Conservation (phyloP, 2,888 invertebrate genomes). For the Dasypolia templi region DNA sequence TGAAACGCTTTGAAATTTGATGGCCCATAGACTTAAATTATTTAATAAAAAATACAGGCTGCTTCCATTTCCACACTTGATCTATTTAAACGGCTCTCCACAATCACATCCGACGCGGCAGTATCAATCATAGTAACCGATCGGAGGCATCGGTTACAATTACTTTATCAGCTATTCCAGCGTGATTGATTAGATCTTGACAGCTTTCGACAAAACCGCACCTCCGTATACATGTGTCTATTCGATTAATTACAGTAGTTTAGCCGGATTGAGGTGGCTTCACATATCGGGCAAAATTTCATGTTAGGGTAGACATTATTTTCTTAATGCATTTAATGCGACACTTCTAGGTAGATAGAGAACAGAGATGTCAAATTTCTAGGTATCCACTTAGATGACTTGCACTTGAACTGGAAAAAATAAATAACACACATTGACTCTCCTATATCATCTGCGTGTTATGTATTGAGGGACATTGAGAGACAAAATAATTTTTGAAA, state of each 20-base stretch:
- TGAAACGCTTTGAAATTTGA: background rate
- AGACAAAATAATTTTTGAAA: too few species aligned
- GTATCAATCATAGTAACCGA: conserved; percentile 58
- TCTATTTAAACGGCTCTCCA: background rate
- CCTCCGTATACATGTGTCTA: conserved; percentile 21
- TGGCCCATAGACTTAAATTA: background rate
- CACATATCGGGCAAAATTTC: background rate
- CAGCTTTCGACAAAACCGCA: conserved; percentile 34
- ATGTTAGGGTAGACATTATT: background rate
- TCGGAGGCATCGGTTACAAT: conserved; percentile 55
- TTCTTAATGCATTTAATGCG: too few species aligned
- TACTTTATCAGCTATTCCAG: conserved; percentile 34
- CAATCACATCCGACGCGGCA: conserved; percentile 7
- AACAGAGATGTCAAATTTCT: too few species aligned
- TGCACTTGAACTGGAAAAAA: too few species aligned
- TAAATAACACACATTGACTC: too few species aligned
- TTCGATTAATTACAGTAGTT: conserved; percentile 36
- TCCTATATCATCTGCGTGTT: too few species aligned
- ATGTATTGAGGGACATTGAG: too few species aligned
- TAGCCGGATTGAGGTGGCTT: background rate
- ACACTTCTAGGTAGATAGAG: too few species aligned
- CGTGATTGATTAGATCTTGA: conserved; percentile 49
- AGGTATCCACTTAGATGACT: too few species aligned
- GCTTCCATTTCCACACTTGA: background rate
- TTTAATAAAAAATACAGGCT: background rate